These are phyloP conservation scores for Netelia melanura DNA, from an alignment of 2,888 invertebrate species.

Conservation along the genomic window DNA sequence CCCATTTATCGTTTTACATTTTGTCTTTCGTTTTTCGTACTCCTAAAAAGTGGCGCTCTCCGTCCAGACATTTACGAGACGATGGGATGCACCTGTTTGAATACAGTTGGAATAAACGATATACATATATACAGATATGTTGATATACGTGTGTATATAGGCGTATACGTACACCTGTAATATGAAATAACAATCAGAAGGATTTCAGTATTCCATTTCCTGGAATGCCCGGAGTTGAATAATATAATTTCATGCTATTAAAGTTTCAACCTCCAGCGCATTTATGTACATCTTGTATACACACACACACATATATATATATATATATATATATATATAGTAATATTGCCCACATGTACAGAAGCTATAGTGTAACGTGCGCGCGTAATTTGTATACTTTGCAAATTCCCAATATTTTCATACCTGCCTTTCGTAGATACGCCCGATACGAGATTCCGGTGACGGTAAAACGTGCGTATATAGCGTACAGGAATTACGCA, in stretches of 20 bases:
- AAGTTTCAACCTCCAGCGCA: constrained; percentile 52
- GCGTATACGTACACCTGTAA: constrained; percentile 16
- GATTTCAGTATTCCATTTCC: constrained; percentile 50
- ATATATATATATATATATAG: constrained; percentile 9
- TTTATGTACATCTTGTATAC: not conserved
- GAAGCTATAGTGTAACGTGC: constrained; percentile 30
- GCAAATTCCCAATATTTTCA: constrained; percentile 57
- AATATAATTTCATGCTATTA: constrained; percentile 58
- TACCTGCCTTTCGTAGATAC: constrained; percentile 38
- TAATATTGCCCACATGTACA: not conserved
- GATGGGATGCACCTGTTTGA: constrained; percentile 23
- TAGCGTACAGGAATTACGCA: constrained; percentile 20
- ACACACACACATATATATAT: not conserved
- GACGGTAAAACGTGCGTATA: not conserved
- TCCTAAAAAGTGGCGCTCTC: constrained; percentile 1
- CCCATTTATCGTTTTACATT: constrained; percentile 30
- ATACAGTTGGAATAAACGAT: constrained; percentile 12
- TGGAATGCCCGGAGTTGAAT: constrained; percentile 37
- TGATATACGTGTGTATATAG: not conserved
- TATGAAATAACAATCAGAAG: constrained; percentile 57
- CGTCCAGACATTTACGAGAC: constrained; percentile 17
- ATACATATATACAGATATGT: not conserved
- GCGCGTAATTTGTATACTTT: constrained; percentile 52
- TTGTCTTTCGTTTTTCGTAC: constrained; percentile 33
- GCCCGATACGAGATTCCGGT: constrained; percentile 31